Conservation (phyloP, 2,888 invertebrate species). For the Pachymerium ferrugineum region DNA sequence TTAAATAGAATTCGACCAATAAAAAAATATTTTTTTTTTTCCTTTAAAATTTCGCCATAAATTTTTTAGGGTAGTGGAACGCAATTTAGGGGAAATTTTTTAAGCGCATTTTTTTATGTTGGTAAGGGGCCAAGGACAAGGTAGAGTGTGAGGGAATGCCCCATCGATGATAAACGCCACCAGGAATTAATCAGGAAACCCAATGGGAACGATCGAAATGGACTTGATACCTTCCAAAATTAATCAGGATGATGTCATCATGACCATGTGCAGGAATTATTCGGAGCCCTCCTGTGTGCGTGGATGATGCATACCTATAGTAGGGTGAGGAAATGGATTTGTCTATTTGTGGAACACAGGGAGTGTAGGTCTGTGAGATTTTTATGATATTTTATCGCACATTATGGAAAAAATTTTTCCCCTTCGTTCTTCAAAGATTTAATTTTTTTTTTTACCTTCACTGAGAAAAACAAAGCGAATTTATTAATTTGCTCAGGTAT, state of each 20-base stretch:
- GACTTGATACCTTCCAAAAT: conserved; percentile 29
- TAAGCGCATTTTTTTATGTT: too few relatives aligned
- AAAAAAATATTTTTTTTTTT: too few relatives aligned
- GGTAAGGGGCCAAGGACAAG: not conserved
- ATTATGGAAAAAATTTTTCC: not conserved
- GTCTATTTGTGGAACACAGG: conserved; percentile 9
- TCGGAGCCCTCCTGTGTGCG: conserved; percentile 5
- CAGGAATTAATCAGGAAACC: conserved; percentile 29
- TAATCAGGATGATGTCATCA: conserved; percentile 32
- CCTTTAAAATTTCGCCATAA: not conserved
- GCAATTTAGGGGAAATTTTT: not conserved
- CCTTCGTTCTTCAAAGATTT: not conserved
- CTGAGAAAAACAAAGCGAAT: too few relatives aligned
- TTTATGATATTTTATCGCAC: too few relatives aligned
- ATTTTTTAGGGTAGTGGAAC: too few relatives aligned
- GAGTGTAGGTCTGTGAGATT: not conserved
- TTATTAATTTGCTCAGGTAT: not conserved
- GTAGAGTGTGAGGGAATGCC: conserved; percentile 7
- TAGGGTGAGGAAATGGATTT: conserved; percentile 16
- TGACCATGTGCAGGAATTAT: conserved; percentile 31
- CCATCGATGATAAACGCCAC: not conserved
- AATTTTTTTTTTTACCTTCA: not conserved
- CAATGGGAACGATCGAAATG: conserved; percentile 28
- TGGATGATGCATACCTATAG: conserved; percentile 31
- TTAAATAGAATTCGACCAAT: too few relatives aligned